phyloP scores from a whole-genome alignment of 2,113 vertebrate species.

The Centrocercus urophasianus region DNA sequence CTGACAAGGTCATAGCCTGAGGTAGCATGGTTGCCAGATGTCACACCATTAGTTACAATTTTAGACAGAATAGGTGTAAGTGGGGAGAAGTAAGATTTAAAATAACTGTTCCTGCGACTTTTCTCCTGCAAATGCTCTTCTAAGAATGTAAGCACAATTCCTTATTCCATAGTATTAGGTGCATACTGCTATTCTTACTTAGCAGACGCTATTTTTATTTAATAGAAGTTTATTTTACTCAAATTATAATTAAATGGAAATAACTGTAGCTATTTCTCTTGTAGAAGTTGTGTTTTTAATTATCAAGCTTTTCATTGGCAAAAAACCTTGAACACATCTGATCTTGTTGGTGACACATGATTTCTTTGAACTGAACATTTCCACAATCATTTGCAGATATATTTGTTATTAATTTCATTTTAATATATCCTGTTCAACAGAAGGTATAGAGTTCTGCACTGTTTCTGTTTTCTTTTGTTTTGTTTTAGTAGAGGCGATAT shows the following conservation, averaged over 20 bases:
- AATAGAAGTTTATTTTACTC: not conserved
- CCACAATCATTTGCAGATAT: not conserved
- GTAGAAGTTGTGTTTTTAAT: conserved; percentile 2
- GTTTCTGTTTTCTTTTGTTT: not conserved
- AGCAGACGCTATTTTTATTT: not conserved
- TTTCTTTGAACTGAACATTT: conserved; percentile 23
- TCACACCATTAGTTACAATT: conserved; percentile 44
- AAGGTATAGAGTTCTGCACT: not conserved
- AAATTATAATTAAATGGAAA: not conserved
- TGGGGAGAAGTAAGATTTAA: conserved; percentile 21
- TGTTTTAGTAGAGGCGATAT: not conserved
- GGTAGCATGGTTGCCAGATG: conserved; percentile 64
- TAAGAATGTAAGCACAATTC: not conserved
- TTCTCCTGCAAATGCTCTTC: not conserved
- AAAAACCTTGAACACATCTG: not conserved
- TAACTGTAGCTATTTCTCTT: not conserved
- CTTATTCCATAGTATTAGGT: not conserved
- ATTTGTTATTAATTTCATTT: conserved; percentile 31
- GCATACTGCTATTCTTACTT: not conserved
- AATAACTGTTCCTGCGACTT: conserved; percentile 14
- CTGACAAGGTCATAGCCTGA: conserved; percentile 48
- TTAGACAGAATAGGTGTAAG: conserved; percentile 46
- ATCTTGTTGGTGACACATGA: not conserved
- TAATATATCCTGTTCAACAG: conserved; percentile 18
- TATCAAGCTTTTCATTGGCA: not conserved